These are phyloP conservation scores for Leucosticte australis DNA, from an alignment of 2,113 vertebrate genomes.

Conservation along the genomic window DNA sequence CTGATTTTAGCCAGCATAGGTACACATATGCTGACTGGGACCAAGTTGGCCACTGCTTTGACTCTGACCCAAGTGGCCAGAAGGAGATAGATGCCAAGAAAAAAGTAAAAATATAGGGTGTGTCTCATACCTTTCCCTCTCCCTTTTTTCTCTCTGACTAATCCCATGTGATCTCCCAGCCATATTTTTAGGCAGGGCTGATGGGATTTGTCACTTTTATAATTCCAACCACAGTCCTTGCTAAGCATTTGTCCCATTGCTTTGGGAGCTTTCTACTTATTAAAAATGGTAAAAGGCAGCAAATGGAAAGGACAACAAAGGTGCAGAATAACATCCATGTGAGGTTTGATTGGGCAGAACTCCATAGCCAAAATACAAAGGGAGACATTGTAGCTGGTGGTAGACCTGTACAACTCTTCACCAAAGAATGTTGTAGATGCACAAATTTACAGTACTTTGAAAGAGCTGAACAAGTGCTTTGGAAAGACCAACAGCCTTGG, in stretches of 20 bases:
- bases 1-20: background rate
- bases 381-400: background rate
- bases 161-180: background rate
- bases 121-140: background rate
- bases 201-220: background rate
- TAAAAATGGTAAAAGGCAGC: background rate
- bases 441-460: background rate
- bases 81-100: background rate
- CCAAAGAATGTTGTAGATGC: background rate
- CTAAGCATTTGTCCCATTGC: background rate
- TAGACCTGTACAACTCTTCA: background rate
- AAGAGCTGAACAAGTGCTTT: background rate
- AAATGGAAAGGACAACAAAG: background rate
- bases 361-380: background rate
- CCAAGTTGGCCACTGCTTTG: background rate
- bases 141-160: background rate
- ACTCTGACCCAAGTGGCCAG: background rate
- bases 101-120: background rate
- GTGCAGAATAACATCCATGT: background rate
- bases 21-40: accelerated
- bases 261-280: background rate
- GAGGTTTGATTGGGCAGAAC: background rate
- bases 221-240: background rate
- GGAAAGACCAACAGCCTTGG: background rate
- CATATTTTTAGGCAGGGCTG: background rate